phyloP scores from a whole-genome alignment of 2,113 vertebrate genomes.

The Pimephales promelas region DNA sequence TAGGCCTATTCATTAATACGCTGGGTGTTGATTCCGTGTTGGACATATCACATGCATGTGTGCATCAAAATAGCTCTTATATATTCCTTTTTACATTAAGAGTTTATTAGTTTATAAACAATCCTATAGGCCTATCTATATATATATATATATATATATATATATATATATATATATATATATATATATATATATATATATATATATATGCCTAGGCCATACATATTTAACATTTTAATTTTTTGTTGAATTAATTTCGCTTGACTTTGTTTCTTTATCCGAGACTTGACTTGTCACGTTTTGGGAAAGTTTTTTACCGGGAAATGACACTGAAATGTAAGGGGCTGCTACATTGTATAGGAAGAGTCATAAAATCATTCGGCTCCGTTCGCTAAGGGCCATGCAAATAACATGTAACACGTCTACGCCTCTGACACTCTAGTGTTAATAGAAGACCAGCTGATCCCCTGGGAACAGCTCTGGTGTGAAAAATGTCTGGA shows the following conservation, averaged over 20 bases:
- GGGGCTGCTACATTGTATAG: constrained; percentile 50
- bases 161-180: too few species aligned
- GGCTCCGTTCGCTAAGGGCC: constrained; percentile 67
- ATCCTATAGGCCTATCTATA: too few species aligned
- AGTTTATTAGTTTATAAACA: neutral
- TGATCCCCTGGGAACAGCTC: constrained; percentile 70
- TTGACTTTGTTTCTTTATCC: neutral
- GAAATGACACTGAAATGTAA: constrained; percentile 31
- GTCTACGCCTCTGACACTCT: constrained; percentile 68
- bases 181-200: too few species aligned
- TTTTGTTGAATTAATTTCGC: neutral
- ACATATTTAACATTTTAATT: neutral
- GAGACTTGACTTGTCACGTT: neutral
- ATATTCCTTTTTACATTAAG: neutral
- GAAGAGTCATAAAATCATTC: constrained; percentile 72
- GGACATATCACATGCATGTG: neutral
- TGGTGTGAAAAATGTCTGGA: constrained; percentile 72
- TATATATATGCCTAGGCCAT: neutral
- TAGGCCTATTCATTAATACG: constrained; percentile 27
- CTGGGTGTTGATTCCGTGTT: constrained; percentile 7
- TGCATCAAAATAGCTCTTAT: neutral
- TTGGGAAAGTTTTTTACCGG: neutral
- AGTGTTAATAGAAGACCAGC: constrained; percentile 76
- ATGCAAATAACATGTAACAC: constrained; percentile 77
- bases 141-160: too few species aligned